Evolutionary conservation across 2,797 vertebrate genomes (phyloP), one percentile per base, ranked within the genome.

Genomic region (Takifugu ocellatus): DNA sequence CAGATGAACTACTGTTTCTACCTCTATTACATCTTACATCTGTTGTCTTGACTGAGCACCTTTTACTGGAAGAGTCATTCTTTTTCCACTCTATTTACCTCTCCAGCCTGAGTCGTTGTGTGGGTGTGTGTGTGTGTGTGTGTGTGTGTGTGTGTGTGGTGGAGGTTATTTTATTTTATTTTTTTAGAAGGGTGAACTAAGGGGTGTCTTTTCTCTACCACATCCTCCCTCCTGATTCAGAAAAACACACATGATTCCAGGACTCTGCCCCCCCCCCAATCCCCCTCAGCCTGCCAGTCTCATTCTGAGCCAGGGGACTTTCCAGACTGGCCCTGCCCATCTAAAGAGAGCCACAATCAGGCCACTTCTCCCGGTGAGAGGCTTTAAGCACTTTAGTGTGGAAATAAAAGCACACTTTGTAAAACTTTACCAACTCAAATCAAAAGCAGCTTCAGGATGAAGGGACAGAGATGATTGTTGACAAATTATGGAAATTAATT

Each of bases 271-370:
- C 68, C 86, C 78, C 80, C 43, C n/a, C 43, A 16, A 12, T 11
- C 47, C 47, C 48, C 12, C 15, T 17, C 11, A 81, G 78, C 67
- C 80, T 77, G 77, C 83, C 76, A 87, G 78, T 78, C 80, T 86
- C 79, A 68, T 84, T 69, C 82, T 78, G 82, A 81, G 88, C 89
- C 89, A 91, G 90, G 46, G 91, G 91, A 91, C 90, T 92, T 92
- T 92, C 91, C 91, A 91, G 69, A 76, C 74, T 63, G 58, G 83
- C 84, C 84, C 84, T 85, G 79, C 85, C 84, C 84, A 82, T 78
- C 60, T 25, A 57, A 67, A 76, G 84, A 87, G 81, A 89, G 89
- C 84, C 78, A 67, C 42, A 49, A 58, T 61, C 59, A 70, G 68
- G 56, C 62, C 66, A 47, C 48, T 69, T 64, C 70, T 39, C 68